phyloP scores from a whole-genome alignment of 2,797 vertebrate genomes.

The Tokudaia tokunoshimensis region DNA sequence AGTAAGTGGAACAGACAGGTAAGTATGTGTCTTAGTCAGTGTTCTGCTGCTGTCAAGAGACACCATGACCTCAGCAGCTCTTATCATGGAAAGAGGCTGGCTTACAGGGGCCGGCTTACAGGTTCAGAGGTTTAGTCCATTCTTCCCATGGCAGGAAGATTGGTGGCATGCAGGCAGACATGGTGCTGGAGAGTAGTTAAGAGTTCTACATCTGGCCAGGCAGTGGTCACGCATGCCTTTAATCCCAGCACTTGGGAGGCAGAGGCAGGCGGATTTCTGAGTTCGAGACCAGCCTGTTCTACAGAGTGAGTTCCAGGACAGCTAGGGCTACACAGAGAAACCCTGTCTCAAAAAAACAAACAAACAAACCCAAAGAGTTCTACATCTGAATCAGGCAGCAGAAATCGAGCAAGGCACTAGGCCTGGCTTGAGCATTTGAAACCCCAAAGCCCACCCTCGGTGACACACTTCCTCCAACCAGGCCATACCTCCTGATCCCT shows the following conservation, averaged over 20 bases:
- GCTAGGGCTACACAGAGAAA: no score
- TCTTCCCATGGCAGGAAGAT: no score
- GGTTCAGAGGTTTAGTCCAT: background rate
- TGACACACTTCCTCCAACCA: background rate
- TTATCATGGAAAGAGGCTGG: background rate
- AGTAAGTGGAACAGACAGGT: background rate
- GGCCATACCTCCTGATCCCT: background rate
- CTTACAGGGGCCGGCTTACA: background rate
- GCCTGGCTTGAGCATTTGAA: background rate
- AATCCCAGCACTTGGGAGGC: no score
- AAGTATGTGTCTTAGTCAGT: background rate
- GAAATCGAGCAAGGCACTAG: background rate
- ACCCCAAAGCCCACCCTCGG: background rate
- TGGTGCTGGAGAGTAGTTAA: background rate
- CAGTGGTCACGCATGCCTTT: no score
- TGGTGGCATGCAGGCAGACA: background rate
- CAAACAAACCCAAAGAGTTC: no score
- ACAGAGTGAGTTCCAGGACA: no score
- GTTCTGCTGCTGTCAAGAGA: background rate
- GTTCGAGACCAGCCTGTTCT: no score
- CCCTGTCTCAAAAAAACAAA: no score
- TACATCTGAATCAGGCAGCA: background rate
- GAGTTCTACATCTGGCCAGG: no score
- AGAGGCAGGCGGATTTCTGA: no score
- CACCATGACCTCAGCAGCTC: background rate